Percentiles rank a stretch among this genome's conserved stretches.
Conservation (phyloP, 1,140 invertebrate genomes). For the Pachypeltis micranthus region DNA sequence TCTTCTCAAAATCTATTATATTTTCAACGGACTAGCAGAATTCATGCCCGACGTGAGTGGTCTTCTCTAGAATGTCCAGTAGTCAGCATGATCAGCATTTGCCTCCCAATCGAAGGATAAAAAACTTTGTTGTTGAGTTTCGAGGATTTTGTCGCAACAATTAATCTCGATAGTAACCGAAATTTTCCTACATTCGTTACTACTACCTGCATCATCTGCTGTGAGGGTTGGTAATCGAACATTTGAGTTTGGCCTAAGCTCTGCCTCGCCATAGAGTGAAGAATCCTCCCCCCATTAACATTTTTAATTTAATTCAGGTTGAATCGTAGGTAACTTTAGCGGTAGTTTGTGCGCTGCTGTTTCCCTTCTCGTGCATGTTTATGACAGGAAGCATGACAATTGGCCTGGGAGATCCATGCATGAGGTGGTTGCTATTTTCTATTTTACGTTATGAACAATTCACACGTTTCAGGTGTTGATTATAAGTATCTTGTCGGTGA, state of each 20-base stretch:
- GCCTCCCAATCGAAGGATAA: constrained; percentile 10
- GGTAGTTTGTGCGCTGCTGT: constrained; percentile 17
- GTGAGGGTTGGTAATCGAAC: background rate
- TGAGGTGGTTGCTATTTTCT: too few species aligned
- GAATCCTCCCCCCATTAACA: background rate
- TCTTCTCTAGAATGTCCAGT: constrained; percentile 15
- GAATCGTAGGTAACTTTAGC: constrained; percentile 8
- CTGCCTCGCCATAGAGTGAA: background rate
- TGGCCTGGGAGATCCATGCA: too few species aligned
- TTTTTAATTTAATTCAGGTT: constrained; percentile 6
- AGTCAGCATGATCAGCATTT: constrained; percentile 21
- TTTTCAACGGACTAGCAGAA: too few species aligned
- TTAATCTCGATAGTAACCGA: constrained; percentile 8
- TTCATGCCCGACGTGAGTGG: background rate
- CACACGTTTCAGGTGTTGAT: too few species aligned
- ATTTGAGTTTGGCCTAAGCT: background rate
- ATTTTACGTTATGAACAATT: too few species aligned
- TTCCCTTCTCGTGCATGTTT: too few species aligned
- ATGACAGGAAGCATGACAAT: too few species aligned
- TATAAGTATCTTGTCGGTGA: too few species aligned
- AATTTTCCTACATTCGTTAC: background rate
- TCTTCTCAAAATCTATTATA: too few species aligned
- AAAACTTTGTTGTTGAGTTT: background rate
- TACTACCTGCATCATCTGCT: constrained; percentile 16
- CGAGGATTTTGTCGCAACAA: background rate